These are phyloP conservation scores for Caenorhabditis doughertyi DNA, from an alignment of 2,888 invertebrate species.

Conservation along the genomic window DNA sequence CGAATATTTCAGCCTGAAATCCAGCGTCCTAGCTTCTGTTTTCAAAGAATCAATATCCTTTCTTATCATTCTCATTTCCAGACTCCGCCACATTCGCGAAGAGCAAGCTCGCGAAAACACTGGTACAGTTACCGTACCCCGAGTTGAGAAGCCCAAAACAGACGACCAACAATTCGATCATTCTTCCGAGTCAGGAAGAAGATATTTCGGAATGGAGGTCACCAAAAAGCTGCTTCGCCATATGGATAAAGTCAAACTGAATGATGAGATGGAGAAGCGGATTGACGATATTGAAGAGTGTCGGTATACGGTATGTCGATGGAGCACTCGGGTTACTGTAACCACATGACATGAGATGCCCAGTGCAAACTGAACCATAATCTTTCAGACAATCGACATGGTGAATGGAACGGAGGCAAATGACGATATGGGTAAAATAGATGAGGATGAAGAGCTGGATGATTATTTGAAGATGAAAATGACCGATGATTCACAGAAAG, in stretches of 20 bases:
- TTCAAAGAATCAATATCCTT: no score
- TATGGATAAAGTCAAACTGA: slow-evolving; percentile 62
- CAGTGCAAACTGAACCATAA: not conserved
- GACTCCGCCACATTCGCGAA: slow-evolving; percentile 68
- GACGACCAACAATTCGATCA: slow-evolving; percentile 71
- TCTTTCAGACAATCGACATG: slow-evolving; percentile 69
- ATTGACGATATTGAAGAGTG: slow-evolving; percentile 73
- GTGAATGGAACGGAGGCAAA: slow-evolving; percentile 64
- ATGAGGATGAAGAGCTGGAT: slow-evolving; percentile 74
- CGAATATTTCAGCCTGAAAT: no score
- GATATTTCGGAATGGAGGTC: slow-evolving; percentile 63
- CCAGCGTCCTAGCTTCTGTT: no score
- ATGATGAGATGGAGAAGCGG: slow-evolving; percentile 74
- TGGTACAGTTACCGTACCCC: slow-evolving; percentile 66
- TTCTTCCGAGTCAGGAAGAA: slow-evolving; percentile 72
- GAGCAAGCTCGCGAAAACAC: slow-evolving; percentile 71
- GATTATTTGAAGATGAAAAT: slow-evolving; percentile 64
- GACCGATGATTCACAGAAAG: slow-evolving; percentile 63
- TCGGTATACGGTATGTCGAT: slow-evolving; percentile 65
- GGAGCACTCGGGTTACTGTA: not conserved
- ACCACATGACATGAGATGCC: no score
- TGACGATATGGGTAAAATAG: slow-evolving; percentile 60
- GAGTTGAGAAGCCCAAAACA: slow-evolving; percentile 63
- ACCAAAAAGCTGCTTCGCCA: slow-evolving; percentile 68
- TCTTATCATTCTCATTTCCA: no score